Conservation (phyloP, 2,888 invertebrate genomes). For the Hirtodrosophila cameraria region DNA sequence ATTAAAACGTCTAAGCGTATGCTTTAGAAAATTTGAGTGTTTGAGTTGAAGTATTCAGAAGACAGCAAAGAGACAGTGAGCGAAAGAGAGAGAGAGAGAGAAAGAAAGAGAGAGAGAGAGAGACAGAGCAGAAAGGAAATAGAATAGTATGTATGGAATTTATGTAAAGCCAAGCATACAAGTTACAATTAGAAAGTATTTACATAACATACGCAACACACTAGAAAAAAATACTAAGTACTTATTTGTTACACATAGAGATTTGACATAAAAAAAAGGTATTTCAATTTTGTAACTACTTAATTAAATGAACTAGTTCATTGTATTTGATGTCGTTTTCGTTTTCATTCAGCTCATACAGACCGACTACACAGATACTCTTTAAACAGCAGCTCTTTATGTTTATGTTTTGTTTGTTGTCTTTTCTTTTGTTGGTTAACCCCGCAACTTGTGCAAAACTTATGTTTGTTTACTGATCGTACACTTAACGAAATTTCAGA, state of each 20-base stretch:
- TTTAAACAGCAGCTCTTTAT: neutral
- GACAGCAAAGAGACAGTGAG: neutral
- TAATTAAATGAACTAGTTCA: conserved; percentile 15
- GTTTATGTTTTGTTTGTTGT: neutral
- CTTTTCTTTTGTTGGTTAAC: neutral
- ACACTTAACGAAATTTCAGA: conserved; percentile 12
- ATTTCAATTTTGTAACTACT: neutral
- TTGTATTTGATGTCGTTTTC: neutral
- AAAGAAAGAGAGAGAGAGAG: neutral
- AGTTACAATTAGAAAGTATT: too few species aligned
- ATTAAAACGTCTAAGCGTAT: too few species aligned
- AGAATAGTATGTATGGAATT: conserved; percentile 1
- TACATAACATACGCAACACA: conserved; percentile 9
- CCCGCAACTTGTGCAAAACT: conserved; percentile 25
- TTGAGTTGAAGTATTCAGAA: too few species aligned
- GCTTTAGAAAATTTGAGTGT: too few species aligned
- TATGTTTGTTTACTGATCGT: neutral
- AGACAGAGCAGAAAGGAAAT: too few species aligned
- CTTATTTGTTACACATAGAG: conserved; percentile 4
- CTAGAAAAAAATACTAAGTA: neutral
- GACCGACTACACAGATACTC: conserved; percentile 13
- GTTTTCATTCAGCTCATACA: neutral
- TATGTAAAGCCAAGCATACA: conserved; percentile 17
- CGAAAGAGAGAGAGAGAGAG: neutral
- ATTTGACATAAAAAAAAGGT: neutral